These are phyloP conservation scores for Neosilurus mollespiculum DNA, from an alignment of 2,797 vertebrate genomes.

Conservation along the genomic window DNA sequence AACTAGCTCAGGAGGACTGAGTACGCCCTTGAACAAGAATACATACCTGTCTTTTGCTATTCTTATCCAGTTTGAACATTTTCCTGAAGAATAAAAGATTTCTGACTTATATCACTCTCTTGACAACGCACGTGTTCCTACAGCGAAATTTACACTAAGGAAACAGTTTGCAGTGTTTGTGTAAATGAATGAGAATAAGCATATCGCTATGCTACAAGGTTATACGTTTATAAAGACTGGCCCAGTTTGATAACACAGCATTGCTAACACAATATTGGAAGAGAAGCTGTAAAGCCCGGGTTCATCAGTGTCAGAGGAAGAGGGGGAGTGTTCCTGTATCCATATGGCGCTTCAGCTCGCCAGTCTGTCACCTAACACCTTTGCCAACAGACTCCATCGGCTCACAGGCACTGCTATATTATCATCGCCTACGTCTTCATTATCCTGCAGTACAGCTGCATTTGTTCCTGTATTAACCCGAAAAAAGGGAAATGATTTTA, in stretches of 20 bases:
- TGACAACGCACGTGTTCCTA: not conserved
- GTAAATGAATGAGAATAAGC: not conserved
- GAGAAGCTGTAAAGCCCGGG: not conserved
- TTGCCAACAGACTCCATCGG: conserved; percentile 46
- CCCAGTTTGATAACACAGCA: not conserved
- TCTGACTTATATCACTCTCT: not conserved
- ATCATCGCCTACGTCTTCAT: conserved; percentile 50
- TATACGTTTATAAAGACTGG: not conserved
- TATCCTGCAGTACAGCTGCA: conserved; percentile 33
- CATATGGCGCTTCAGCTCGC: conserved; percentile 45
- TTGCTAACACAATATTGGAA: not conserved
- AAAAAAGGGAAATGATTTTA: conserved; percentile 1
- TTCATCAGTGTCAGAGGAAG: conserved; percentile 5
- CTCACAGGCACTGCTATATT: conserved; percentile 36
- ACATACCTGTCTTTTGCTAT: not conserved
- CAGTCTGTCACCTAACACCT: conserved; percentile 53
- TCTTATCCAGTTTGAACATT: too few species aligned
- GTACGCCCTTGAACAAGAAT: not conserved
- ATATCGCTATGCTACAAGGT: not conserved
- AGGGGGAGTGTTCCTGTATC: conserved; percentile 34
- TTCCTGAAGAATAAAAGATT: not conserved
- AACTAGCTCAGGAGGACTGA: not conserved
- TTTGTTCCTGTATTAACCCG: not conserved
- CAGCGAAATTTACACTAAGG: not conserved
- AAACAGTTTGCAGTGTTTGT: not conserved